Base-by-base conservation (phyloP, 2,888 invertebrate genomes). In the Apodemia hepburni region DNA sequence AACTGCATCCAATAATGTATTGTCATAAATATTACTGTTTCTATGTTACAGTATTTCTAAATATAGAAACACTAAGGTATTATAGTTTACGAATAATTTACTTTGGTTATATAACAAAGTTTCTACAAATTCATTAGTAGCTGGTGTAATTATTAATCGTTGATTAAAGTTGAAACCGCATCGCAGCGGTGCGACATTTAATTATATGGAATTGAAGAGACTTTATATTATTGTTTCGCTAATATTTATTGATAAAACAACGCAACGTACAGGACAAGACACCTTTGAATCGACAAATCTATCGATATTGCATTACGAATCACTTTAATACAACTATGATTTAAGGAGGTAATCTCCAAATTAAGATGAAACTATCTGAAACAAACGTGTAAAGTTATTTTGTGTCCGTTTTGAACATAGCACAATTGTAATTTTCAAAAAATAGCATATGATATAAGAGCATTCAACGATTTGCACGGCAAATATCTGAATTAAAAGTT, bases 351-450 rank as follows among this genome's bases (percentile, higher is more conserved):
- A 11, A 38, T 11, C 12, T 38, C 0, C 12, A 38, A 38, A 38
- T 33, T 9, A 33, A 29, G 29, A 29, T 7, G 7, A 22, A 33
- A 33, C 12, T 12, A 11, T 22, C 51, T 4, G 9, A 51, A 51
- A 51, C 15, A 22, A 11, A 22, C 51, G 8, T 51, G 51, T 51
- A 51, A 51, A 51, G 51, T 51, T 51, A 51, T 51, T 22, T 51
- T 22, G 22, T 51, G 38, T 15, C 38, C 38, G 38, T 38, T 51
- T 51, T 11, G 18, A 51, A 51, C 18, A 22, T 18, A 38, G 38
- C 12, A 38, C 38, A 38, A 51, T 12, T 51, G 51, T 51, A 51
- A 51, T 51, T 51, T 22, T 51, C 51, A 22, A 51, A 51, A 51
- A 51, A 22, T 38, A 38, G 38, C 38, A 38, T 38, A 38, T 38